phyloP scores from a whole-genome alignment of 2,797 vertebrate genomes.

The Diglossa cyanea region DNA sequence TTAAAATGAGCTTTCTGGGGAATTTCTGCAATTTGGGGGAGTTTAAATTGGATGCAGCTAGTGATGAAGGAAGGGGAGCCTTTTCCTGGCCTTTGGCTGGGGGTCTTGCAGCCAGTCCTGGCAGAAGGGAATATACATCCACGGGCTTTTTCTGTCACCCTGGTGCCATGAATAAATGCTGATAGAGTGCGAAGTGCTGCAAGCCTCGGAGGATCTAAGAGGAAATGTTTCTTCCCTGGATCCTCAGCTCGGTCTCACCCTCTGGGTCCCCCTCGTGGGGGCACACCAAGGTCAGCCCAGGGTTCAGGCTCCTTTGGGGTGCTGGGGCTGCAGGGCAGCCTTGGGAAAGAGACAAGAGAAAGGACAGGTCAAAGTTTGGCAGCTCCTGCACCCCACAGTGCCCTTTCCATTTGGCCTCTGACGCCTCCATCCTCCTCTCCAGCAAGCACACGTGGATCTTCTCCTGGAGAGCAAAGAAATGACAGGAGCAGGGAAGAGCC shows the following conservation, averaged over 20 bases:
- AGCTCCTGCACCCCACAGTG: background rate
- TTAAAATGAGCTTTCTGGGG: background rate
- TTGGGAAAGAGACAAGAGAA: background rate
- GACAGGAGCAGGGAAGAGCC: background rate
- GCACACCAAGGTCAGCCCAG: background rate
- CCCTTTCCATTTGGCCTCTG: background rate
- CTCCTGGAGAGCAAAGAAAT: background rate
- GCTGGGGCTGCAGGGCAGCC: background rate
- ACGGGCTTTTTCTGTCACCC: background rate
- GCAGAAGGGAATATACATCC: background rate
- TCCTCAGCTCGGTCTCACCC: background rate
- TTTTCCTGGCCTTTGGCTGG: background rate
- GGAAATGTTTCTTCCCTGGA: background rate
- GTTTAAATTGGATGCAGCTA: background rate
- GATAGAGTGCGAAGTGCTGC: constrained; percentile 17
- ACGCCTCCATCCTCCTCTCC: background rate
- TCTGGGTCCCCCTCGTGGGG: accelerated
- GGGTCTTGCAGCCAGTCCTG: background rate
- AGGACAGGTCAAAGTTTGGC: background rate
- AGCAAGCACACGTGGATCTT: background rate
- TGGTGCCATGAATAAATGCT: background rate
- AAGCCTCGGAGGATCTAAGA: background rate
- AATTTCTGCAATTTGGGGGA: background rate
- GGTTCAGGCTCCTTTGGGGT: background rate
- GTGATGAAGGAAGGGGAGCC: background rate